A percentile compares a stretch with the other conserved stretches of the same genome.
Evolutionary conservation across 1,140 invertebrate species (phyloP).

Genomic region (Zaprionus kolodkinae): DNA sequence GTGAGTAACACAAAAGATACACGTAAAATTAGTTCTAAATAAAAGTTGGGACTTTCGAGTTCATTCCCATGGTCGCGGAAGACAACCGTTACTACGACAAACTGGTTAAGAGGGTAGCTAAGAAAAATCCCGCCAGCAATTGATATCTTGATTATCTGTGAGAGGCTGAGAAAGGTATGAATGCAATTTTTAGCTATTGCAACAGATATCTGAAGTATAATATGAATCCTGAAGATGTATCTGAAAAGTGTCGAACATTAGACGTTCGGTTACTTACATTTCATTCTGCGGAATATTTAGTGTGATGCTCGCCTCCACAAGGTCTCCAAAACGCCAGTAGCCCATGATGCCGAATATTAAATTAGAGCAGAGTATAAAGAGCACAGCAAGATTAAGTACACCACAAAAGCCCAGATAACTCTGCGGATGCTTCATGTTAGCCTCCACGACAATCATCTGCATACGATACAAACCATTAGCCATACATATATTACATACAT

Average conservation of each 20-base stretch:
- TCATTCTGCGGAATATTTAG: slow-evolving; percentile 58
- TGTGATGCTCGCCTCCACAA: slow-evolving; percentile 61
- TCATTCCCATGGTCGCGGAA: slow-evolving; percentile 43
- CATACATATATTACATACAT: neutral
- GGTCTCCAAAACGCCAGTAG: slow-evolving; percentile 63
- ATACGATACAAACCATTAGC: neutral
- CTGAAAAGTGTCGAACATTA: neutral
- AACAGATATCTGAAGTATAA: too few relatives aligned
- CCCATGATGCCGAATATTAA: slow-evolving; percentile 65
- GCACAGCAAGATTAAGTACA: slow-evolving; percentile 58
- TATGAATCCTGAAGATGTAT: too few relatives aligned
- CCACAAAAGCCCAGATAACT: slow-evolving; percentile 59
- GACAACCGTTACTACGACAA: slow-evolving; percentile 62
- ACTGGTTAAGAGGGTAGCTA: slow-evolving; percentile 64
- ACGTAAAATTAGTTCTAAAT: slow-evolving; percentile 41
- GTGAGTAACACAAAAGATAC: slow-evolving; percentile 50
- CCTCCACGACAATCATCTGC: slow-evolving; percentile 70
- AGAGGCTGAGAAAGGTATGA: slow-evolving; percentile 35
- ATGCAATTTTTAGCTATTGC: too few relatives aligned
- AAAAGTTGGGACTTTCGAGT: neutral
- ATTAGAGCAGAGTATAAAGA: slow-evolving; percentile 60
- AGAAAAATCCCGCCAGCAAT: slow-evolving; percentile 62
- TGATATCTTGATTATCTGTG: slow-evolving; percentile 54
- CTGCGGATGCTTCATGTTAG: slow-evolving; percentile 57
- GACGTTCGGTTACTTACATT: slow-evolving; percentile 42